Evolutionary conservation across 2,797 vertebrate species (phyloP), one percentile per base, ranked within the genome.

Genomic region (Tarsius wallacei): DNA sequence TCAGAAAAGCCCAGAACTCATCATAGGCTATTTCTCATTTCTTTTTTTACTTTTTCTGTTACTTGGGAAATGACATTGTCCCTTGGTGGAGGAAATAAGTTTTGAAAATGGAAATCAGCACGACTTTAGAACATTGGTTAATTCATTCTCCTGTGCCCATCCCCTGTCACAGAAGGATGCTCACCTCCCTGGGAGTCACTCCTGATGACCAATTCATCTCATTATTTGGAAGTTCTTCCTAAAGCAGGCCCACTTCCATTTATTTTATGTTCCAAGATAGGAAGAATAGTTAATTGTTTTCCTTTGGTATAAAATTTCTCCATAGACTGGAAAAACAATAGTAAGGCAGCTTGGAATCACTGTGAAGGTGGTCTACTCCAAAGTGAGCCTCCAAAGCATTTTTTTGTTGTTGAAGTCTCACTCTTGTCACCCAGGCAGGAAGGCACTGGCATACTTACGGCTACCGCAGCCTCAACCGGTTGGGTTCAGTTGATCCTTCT

Each of bases 221-320:
- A 42, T 21, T 80, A 47, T 63, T 49, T 17, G 8, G 13, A 64
- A 64, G 36, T 57, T 87, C 47, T 71, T 59, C 68, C 59, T 63
- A 94, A 93, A 94, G 51, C 86, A 93, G 95, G 81, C 57, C 33
- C 51, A 83, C 59, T 82, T 89, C 64, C 15, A 14, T 81, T 68
- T 70, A 59, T 86, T 91, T 73, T 94, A 42, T 59, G 4, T 81
- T 91, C 66, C 78, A 57, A 86, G 76, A 90, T 5, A 51, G 12
- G 11, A 64, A 82, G 71, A 93, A 66, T 22, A 80, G 57, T 59
- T 81, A n/a, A 7, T 33, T 49, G n/a, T 42, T 96, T 95, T 74
- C 55, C 36, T 88, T 89, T 49, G 31, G 15, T 24, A 61, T 95
- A 81, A 63, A 95, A 88, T 73, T 49, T 63, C 78, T 70, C 63